These are phyloP conservation scores for Mongoloraphidia duomilia DNA, from an alignment of 2,888 invertebrate genomes.

Conservation along the genomic window DNA sequence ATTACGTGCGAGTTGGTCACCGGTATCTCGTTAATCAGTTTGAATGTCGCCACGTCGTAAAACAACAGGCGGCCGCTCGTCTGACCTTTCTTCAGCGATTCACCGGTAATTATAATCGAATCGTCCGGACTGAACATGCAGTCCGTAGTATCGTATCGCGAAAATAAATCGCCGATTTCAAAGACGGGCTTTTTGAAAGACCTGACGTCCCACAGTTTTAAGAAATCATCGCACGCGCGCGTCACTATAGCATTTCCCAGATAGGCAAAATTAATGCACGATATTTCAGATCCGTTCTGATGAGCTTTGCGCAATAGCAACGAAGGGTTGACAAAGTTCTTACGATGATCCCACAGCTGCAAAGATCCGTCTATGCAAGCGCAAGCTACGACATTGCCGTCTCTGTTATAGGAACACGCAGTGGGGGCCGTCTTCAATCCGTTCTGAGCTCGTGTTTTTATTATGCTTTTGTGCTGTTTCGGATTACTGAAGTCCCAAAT, in stretches of 20 bases:
- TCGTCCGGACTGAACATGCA: constrained; percentile 89
- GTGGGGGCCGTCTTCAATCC: constrained; percentile 79
- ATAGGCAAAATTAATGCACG: constrained; percentile 78
- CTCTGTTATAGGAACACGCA: constrained; percentile 62
- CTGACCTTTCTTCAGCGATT: constrained; percentile 55
- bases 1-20: constrained; percentile 74
- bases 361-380: constrained; percentile 91
- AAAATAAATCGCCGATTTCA: constrained; percentile 54
- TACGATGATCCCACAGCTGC: constrained; percentile 94
- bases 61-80: constrained; percentile 57
- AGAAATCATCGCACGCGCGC: constrained; percentile 78
- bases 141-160: constrained; percentile 72
- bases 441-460: constrained; percentile 75
- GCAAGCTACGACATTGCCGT: constrained; percentile 55
- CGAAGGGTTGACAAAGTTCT: constrained; percentile 77
- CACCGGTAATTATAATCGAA: constrained; percentile 72
- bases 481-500: constrained; percentile 78
- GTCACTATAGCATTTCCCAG: constrained; percentile 64
- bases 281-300: constrained; percentile 61
- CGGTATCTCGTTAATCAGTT: constrained; percentile 55
- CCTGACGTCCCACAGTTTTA: constrained; percentile 90
- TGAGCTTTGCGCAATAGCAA: constrained; percentile 69
- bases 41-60: constrained; percentile 62
- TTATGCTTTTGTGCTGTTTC: constrained; percentile 63
- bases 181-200: constrained; percentile 66